Conservation (phyloP, 1,140 invertebrate species). For the Armadillidium nasatum region DNA sequence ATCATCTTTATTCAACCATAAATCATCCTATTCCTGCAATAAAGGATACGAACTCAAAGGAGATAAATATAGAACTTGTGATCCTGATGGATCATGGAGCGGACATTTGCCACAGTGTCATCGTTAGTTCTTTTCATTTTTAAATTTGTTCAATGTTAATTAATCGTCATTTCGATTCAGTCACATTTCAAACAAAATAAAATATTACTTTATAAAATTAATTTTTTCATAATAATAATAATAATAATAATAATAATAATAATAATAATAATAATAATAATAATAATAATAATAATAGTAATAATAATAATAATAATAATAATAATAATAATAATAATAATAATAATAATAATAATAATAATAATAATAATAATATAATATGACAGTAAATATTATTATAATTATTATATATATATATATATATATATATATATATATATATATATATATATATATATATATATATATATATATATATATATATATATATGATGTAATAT, state of each 20-base stretch:
- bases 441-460: too few species aligned
- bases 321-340: neutral
- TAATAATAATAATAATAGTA: slow-evolving; percentile 1
- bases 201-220: neutral
- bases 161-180: neutral
- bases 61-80: slow-evolving; percentile 47
- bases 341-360: neutral
- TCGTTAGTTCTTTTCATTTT: slow-evolving; percentile 29
- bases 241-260: too few species aligned
- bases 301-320: slow-evolving; percentile 1
- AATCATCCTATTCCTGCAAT: slow-evolving; percentile 49
- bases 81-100: slow-evolving; percentile 50
- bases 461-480: too few species aligned
- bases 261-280: slow-evolving; percentile 12
- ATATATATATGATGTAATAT: too few species aligned
- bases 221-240: neutral
- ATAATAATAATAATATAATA: neutral
- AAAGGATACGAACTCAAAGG: slow-evolving; percentile 50
- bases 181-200: neutral
- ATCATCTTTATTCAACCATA: slow-evolving; percentile 25
- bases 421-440: too few species aligned
- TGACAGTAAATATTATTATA: too few species aligned
- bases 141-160: neutral
- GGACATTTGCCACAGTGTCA: slow-evolving; percentile 44
- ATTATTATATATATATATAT: too few species aligned